Conservation (phyloP, 2,113 vertebrate species). For the Cepphus grylle region DNA sequence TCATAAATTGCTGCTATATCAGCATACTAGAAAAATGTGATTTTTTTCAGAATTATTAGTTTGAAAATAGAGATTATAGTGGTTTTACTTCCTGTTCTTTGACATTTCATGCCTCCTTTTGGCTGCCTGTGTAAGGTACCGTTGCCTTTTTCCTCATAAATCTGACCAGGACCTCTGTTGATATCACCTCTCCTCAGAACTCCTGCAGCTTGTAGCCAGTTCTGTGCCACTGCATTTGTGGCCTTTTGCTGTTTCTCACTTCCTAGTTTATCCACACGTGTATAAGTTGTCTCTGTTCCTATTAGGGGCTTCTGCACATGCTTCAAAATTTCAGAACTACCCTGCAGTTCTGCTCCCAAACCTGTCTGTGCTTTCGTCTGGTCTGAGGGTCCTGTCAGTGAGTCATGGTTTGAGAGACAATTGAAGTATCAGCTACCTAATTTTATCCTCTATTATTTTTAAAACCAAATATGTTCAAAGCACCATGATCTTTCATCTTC, state of each 20-base stretch:
- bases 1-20: neutral
- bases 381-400: neutral
- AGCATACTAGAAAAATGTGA: neutral
- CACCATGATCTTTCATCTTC: neutral
- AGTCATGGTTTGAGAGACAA: neutral
- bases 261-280: neutral
- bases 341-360: neutral
- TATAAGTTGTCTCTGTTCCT: neutral
- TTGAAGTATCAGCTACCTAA: neutral
- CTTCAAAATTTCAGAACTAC: neutral
- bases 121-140: neutral
- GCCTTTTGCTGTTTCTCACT: neutral
- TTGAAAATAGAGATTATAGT: neutral
- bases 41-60: neutral
- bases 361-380: neutral
- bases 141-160: neutral
- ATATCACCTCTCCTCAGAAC: neutral
- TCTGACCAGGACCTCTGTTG: neutral
- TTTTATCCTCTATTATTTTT: neutral
- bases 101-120: neutral
- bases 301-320: neutral
- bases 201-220: neutral
- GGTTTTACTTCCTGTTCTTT: neutral
- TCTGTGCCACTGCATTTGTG: neutral
- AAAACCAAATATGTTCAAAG: neutral